Percentiles rank a stretch among this genome's conserved stretches.
Conservation (phyloP, 2,113 vertebrate species). For the Trogon melanurus region DNA sequence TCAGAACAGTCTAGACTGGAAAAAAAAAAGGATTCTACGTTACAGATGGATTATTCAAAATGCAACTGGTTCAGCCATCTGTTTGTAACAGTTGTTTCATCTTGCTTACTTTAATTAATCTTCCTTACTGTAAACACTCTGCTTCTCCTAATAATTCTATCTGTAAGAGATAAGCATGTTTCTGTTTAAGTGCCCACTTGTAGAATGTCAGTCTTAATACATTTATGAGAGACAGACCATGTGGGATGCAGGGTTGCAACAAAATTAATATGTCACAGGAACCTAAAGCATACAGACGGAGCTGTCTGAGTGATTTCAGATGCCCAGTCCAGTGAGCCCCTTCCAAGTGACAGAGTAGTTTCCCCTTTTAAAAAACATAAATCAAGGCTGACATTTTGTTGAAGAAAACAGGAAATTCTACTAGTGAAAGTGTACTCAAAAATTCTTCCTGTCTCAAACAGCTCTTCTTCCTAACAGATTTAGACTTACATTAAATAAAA, state of each 20-base stretch:
- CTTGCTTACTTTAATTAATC: background rate
- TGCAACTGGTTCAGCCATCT: background rate
- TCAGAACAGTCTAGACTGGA: background rate
- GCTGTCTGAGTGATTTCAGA: too few relatives aligned
- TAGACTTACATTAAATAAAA: background rate
- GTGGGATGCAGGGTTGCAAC: too few relatives aligned
- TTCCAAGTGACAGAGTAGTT: too few relatives aligned
- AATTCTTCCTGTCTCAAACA: background rate
- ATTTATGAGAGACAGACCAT: too few relatives aligned
- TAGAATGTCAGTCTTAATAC: too few relatives aligned
- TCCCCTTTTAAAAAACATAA: too few relatives aligned
- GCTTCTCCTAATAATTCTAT: background rate
- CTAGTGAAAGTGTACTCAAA: background rate
- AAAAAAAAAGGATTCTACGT: background rate
- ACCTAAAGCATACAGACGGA: too few relatives aligned
- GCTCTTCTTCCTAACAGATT: background rate
- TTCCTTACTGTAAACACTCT: background rate
- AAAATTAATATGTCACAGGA: too few relatives aligned
- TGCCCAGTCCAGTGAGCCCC: too few relatives aligned
- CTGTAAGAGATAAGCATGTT: background rate
- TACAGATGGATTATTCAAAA: slow-evolving; percentile 1
- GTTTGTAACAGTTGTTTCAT: background rate
- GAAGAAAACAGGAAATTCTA: background rate
- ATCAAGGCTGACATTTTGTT: too few relatives aligned
- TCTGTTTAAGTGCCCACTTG: too few relatives aligned